phyloP scores from a whole-genome alignment of 2,797 vertebrate genomes.

The Xiphorhynchus erythropygius region DNA sequence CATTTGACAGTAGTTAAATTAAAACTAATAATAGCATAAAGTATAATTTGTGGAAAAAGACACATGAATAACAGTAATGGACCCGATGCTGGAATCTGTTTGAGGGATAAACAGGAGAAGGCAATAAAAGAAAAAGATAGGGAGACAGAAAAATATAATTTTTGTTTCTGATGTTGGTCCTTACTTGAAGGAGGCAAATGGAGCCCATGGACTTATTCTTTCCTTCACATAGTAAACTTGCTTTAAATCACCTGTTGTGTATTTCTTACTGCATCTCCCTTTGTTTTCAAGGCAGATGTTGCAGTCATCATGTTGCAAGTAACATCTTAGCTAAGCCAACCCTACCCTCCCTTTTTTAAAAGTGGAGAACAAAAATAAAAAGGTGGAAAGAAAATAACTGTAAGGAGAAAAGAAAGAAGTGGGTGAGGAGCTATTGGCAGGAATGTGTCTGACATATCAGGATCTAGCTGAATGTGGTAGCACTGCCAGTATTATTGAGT shows the following conservation, averaged over 20 bases:
- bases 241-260: neutral
- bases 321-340: neutral
- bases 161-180: neutral
- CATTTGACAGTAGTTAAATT: neutral
- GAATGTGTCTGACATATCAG: neutral
- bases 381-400: neutral
- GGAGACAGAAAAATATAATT: neutral
- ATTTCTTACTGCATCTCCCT: neutral
- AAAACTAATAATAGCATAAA: neutral
- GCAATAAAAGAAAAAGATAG: neutral
- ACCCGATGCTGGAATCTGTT: neutral
- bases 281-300: neutral
- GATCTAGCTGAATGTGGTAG: neutral
- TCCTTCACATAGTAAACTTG: neutral
- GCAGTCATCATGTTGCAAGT: neutral
- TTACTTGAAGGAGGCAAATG: neutral
- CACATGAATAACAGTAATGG: neutral
- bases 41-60: neutral
- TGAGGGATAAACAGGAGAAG: neutral
- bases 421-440: neutral
- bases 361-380: neutral
- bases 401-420: neutral
- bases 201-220: neutral
- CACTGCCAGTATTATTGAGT: neutral
- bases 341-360: neutral